Conservation (phyloP, 1,140 invertebrate genomes). For the Euwallacea fornicatus region DNA sequence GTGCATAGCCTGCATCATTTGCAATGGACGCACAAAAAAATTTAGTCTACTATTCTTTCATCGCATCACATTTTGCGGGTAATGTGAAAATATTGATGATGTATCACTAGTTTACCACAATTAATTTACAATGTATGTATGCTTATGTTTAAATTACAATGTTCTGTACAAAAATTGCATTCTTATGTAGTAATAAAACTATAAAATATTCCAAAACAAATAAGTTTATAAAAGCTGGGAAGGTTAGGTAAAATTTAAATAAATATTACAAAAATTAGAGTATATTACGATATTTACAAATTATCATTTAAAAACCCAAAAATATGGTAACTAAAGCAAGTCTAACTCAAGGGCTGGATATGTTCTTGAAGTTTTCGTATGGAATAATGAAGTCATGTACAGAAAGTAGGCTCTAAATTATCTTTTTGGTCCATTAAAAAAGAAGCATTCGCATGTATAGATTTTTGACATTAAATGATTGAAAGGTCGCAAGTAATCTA, state of each 20-base stretch:
- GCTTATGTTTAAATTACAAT: not conserved
- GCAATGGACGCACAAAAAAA: slow-evolving; percentile 19
- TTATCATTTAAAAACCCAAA: too few relatives aligned
- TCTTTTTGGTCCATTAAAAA: slow-evolving; percentile 22
- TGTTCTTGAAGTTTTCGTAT: not conserved
- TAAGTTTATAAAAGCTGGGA: too few relatives aligned
- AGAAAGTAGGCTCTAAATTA: not conserved
- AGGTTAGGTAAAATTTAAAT: too few relatives aligned
- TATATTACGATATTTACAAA: too few relatives aligned
- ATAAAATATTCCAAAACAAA: too few relatives aligned
- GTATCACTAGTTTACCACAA: too few relatives aligned
- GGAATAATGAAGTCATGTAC: not conserved
- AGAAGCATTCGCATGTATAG: slow-evolving; percentile 39
- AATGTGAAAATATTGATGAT: too few relatives aligned
- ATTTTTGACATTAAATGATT: slow-evolving; percentile 49
- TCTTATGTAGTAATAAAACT: too few relatives aligned
- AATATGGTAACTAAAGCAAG: not conserved
- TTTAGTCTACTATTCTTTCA: not conserved
- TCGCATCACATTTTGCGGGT: too few relatives aligned
- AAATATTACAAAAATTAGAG: too few relatives aligned
- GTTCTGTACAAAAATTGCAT: slow-evolving; percentile 1
- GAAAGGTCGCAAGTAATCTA: slow-evolving; percentile 54
- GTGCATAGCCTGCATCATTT: slow-evolving; percentile 46
- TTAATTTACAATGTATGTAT: too few relatives aligned
- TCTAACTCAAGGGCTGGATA: not conserved